Evolutionary conservation across 2,888 invertebrate genomes (phyloP), one percentile per base, ranked within the genome.

Genomic region (Erpobdella octoculata): DNA sequence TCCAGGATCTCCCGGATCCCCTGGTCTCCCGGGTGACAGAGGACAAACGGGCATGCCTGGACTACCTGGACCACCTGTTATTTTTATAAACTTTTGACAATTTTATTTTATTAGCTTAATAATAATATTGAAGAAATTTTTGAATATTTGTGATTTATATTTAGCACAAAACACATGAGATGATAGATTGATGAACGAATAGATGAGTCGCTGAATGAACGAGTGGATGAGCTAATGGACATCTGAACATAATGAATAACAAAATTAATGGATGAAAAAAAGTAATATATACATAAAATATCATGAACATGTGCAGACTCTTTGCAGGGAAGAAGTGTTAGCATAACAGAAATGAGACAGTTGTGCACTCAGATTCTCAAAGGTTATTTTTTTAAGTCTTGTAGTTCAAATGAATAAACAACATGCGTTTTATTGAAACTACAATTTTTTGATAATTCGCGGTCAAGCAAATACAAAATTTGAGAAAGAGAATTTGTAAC

Each of bases 41-140:
- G 72, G 72, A 0, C 72, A 72, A 41, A 25, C 68, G 0, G 72
- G 72, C 35, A 72, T 72, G 72, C 72, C 72, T 59, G 72, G 72
- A 41, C 28, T 69, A 18, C 69, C 72, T 33, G 72, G 72, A 35
- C 72, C 59, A 1, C 69, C 68, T 36, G 72, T 72, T 58, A 9
- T 66, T 67, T 35, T n/a, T 18, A n/a, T 53, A 25, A n/a, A 25
- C 12, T 53, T 15, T 46, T 46, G 18, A 2, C 46, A 3, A 46
- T 3, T 3, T 3, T 46, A n/a, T n/a, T 46, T 46, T 5, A 46
- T 21, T 46, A n/a, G 18, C 21, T 46, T 3, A 2, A 46, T n/a
- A 2, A 46, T 18, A 46, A n/a, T 46, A 5, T 46, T 5, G 21
- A 46, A n/a, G 46, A 46, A 18, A 5, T 46, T 25, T 53, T 53